Evolutionary conservation across 1,140 invertebrate genomes (phyloP).

Genomic region (Drosophila trapezifrons): DNA sequence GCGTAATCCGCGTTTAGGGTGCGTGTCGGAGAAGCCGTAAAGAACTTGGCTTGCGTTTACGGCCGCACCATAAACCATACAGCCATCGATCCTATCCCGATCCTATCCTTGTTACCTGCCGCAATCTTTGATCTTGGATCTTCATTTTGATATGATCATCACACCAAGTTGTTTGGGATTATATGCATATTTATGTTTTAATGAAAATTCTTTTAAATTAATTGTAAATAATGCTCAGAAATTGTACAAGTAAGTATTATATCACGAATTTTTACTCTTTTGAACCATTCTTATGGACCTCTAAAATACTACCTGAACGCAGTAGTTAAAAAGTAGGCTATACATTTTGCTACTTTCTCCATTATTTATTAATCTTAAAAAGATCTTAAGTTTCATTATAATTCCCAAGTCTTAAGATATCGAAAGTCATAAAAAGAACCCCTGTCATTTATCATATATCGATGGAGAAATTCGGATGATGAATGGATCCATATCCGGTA

Average conservation of each 20-base stretch:
- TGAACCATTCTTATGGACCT: no score
- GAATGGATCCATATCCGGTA: conserved; percentile 72
- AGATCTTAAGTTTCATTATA: no score
- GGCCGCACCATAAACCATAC: conserved; percentile 19
- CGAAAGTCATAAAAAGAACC: neutral
- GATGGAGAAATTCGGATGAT: conserved; percentile 31
- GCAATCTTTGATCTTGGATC: neutral
- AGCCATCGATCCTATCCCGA: neutral
- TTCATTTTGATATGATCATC: neutral
- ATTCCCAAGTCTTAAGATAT: neutral
- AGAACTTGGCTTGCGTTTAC: conserved; percentile 73
- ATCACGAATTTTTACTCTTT: no score
- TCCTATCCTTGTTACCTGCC: neutral
- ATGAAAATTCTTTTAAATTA: neutral
- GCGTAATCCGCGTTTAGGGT: conserved; percentile 71
- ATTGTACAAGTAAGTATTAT: no score
- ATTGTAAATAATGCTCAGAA: no score
- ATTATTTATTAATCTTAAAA: no score
- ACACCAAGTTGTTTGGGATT: neutral
- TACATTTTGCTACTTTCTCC: no score
- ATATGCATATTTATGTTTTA: neutral
- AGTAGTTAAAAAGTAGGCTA: no score
- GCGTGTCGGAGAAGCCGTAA: conserved; percentile 54
- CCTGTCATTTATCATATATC: conserved; percentile 14
- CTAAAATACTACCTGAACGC: no score